phyloP scores from a whole-genome alignment of 2,888 invertebrate species.

The Heliconius charithonia region DNA sequence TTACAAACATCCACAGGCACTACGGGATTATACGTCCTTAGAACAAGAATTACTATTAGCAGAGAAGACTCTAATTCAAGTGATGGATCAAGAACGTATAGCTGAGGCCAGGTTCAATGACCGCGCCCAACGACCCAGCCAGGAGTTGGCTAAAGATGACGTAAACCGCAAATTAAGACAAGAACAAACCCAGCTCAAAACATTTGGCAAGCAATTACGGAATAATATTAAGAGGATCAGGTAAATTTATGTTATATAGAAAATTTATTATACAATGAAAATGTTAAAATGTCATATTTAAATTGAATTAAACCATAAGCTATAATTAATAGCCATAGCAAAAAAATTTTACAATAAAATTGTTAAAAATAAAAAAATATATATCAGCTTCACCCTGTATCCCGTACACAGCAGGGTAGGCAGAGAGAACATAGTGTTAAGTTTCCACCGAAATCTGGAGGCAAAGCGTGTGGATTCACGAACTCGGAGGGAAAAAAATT shows the following conservation, averaged over 20 bases:
- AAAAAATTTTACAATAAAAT: too few species aligned
- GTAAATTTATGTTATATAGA: constrained; percentile 58
- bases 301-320: too few species aligned
- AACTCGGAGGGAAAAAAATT: too few species aligned
- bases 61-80: constrained; percentile 87
- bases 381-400: too few species aligned
- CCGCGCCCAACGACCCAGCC: constrained; percentile 85
- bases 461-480: too few species aligned
- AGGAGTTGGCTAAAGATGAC: constrained; percentile 87
- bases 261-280: too few species aligned
- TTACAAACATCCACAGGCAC: constrained; percentile 69
- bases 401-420: too few species aligned
- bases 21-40: constrained; percentile 87
- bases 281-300: too few species aligned
- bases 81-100: constrained; percentile 87
- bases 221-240: constrained; percentile 84
- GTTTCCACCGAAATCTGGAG: too few species aligned
- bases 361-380: too few species aligned
- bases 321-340: too few species aligned
- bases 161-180: constrained; percentile 85
- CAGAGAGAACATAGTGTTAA: too few species aligned
- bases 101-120: constrained; percentile 89
- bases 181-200: constrained; percentile 84
- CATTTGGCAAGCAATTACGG: constrained; percentile 82
- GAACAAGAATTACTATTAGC: constrained; percentile 87